phyloP scores from a whole-genome alignment of 2,888 invertebrate genomes.

The Trisateles emortualis region DNA sequence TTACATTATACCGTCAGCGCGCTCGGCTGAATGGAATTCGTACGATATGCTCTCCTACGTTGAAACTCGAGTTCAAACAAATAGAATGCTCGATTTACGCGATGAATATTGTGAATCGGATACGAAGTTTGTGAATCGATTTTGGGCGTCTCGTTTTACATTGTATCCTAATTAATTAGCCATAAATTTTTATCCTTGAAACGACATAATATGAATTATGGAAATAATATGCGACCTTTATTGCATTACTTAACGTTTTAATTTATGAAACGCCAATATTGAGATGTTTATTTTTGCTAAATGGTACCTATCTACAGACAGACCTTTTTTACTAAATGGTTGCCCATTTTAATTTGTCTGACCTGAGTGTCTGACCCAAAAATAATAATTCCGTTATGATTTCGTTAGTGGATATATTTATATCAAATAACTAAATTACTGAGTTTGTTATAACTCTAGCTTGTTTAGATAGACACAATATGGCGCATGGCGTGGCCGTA shows the following conservation, averaged over 20 bases:
- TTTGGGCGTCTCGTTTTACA: slow-evolving; percentile 41
- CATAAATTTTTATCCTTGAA: slow-evolving; percentile 31
- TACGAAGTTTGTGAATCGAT: slow-evolving; percentile 52
- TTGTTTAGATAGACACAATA: slow-evolving; percentile 9
- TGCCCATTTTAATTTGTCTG: neutral
- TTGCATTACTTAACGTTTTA: slow-evolving; percentile 28
- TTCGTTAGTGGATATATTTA: slow-evolving; percentile 3
- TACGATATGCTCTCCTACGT: slow-evolving; percentile 76
- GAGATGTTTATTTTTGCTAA: too few species aligned
- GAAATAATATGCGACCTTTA: slow-evolving; percentile 28
- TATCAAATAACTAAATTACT: neutral
- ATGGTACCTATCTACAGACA: neutral
- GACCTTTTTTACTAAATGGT: slow-evolving; percentile 10
- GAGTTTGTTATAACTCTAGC: neutral
- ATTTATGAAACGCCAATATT: slow-evolving; percentile 21
- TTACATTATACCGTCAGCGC: slow-evolving; percentile 54
- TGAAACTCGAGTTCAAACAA: slow-evolving; percentile 78
- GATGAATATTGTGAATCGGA: slow-evolving; percentile 64
- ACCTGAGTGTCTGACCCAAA: neutral
- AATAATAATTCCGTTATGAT: neutral
- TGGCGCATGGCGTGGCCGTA: too few species aligned
- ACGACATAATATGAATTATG: slow-evolving; percentile 40
- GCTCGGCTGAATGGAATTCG: slow-evolving; percentile 74
- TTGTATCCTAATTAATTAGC: slow-evolving; percentile 55
- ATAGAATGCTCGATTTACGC: slow-evolving; percentile 75